Percentiles rank a stretch among this genome's conserved stretches.
phyloP scores from a whole-genome alignment of 2,888 invertebrate species.

The Tethea ocularis region DNA sequence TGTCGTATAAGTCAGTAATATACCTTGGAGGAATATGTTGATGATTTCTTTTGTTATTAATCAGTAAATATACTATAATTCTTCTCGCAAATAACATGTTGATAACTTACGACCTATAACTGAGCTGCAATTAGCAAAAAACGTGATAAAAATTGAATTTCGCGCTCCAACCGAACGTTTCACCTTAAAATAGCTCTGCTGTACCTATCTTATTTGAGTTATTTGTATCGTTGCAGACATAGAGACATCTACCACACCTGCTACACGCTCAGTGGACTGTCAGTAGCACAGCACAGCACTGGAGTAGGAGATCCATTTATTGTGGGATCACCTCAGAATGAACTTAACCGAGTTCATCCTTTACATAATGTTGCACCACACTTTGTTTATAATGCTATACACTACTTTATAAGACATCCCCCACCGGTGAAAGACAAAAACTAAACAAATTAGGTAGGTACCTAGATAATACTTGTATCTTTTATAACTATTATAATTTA shows the following conservation, averaged over 20 bases:
- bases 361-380: conserved; percentile 92
- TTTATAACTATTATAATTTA: conserved; percentile 12
- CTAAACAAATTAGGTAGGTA: conserved; percentile 29
- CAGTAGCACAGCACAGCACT: conserved; percentile 93
- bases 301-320: conserved; percentile 78
- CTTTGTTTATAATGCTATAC: conserved; percentile 76
- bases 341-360: conserved; percentile 90
- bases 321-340: conserved; percentile 87
- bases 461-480: conserved; percentile 11
- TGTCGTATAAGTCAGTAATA: no score
- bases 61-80: no score
- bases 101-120: no score
- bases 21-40: no score
- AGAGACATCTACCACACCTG: conserved; percentile 98
- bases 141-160: no score
- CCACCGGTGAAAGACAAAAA: conserved; percentile 74
- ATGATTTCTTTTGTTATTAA: no score
- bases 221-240: conserved; percentile 81
- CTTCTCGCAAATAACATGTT: no score
- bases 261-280: conserved; percentile 96
- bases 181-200: not conserved
- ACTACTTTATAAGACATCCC: conserved; percentile 76
- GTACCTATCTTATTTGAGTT: conserved; percentile 6
- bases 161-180: no score
- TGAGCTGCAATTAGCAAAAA: no score